Evolutionary conservation across 2,888 invertebrate species (phyloP).

Genomic region (Micropterix aruncella): DNA sequence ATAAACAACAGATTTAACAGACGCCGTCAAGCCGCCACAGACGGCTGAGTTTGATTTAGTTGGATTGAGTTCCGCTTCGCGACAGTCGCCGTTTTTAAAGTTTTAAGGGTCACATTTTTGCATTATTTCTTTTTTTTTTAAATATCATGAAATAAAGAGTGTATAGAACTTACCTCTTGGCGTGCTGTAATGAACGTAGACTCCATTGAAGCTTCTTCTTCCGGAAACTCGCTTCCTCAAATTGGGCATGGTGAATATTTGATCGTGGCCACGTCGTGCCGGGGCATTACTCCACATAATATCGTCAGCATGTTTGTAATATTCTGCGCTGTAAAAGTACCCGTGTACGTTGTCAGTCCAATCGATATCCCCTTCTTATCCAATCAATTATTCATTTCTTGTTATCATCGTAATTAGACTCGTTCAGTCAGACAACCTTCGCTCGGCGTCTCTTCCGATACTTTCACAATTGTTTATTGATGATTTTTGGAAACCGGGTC

Average conservation of each 20-base stretch:
- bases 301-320: background rate
- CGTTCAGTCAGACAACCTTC: no score
- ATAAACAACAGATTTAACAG: no score
- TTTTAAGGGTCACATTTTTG: no score
- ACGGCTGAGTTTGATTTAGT: no score
- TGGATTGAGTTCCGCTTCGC: no score
- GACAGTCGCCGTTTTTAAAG: no score
- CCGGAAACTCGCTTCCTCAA: background rate
- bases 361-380: slow-evolving; percentile 1
- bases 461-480: no score
- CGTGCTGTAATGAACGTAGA: slow-evolving; percentile 49
- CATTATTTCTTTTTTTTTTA: no score
- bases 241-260: background rate
- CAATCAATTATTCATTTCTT: background rate
- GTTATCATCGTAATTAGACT: background rate
- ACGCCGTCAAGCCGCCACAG: no score
- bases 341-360: slow-evolving; percentile 1
- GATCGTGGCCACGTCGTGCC: background rate
- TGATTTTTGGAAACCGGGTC: no score
- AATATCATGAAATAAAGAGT: no score
- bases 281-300: background rate
- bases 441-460: no score
- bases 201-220: slow-evolving; percentile 19
- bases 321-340: background rate
- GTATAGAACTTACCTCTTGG: slow-evolving; percentile 50